phyloP scores from a whole-genome alignment of 2,113 vertebrate genomes.

The Passer montanus region DNA sequence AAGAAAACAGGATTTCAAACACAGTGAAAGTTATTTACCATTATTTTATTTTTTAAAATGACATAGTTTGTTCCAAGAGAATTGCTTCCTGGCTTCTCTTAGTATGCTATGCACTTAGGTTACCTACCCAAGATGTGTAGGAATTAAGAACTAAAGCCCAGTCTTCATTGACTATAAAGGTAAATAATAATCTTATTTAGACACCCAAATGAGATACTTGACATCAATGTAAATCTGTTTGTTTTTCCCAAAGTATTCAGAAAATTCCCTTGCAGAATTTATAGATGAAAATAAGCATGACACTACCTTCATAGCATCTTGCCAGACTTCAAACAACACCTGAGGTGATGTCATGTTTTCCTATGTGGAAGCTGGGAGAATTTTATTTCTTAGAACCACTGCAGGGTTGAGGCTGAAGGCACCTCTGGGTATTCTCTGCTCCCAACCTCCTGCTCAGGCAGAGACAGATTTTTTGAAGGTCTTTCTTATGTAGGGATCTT shows the following conservation, averaged over 20 bases:
- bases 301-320: not conserved
- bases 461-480: not conserved
- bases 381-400: not conserved
- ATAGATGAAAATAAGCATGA: not conserved
- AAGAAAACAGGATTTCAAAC: not conserved
- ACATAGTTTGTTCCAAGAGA: not conserved
- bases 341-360: not conserved
- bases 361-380: not conserved
- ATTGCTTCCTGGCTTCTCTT: not conserved
- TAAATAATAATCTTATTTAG: not conserved
- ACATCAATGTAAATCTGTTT: not conserved
- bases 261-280: not conserved
- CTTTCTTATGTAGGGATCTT: not conserved
- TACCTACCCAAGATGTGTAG: not conserved
- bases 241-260: not conserved
- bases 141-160: not conserved
- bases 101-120: not conserved
- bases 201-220: not conserved
- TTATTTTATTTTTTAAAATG: not conserved
- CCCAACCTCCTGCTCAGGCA: not conserved
- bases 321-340: not conserved
- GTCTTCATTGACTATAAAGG: not conserved
- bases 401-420: not conserved
- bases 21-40: not conserved
- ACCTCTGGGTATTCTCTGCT: not conserved